Evolutionary conservation across 2,113 vertebrate genomes (phyloP).

Genomic region (Pachypanchax playfairii): DNA sequence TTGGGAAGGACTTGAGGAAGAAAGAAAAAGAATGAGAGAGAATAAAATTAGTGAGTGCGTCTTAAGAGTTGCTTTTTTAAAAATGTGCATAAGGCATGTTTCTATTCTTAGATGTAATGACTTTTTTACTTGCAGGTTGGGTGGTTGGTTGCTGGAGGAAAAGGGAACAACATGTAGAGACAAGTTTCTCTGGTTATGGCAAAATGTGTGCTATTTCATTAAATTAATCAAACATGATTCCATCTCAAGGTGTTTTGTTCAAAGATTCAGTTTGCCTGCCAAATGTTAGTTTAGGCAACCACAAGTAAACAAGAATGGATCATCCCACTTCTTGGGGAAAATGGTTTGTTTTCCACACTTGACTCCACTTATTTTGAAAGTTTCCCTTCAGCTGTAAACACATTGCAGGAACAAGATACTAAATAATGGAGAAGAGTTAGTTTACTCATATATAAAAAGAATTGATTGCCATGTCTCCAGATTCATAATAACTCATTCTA

Average conservation of each 20-base stretch:
- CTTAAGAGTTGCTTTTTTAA: constrained; percentile 54
- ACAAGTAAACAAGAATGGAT: constrained; percentile 71
- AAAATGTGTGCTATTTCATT: constrained; percentile 55
- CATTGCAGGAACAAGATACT: constrained; percentile 46
- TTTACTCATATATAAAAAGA: constrained; percentile 69
- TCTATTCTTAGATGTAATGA: constrained; percentile 65
- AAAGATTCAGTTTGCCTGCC: constrained; percentile 68
- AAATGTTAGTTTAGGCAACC: constrained; percentile 59
- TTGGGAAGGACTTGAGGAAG: constrained; percentile 72
- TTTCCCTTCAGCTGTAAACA: constrained; percentile 49
- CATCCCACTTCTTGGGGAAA: constrained; percentile 49
- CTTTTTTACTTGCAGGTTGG: constrained; percentile 44
- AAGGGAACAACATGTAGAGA: constrained; percentile 24
- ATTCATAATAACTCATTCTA: constrained; percentile 79
- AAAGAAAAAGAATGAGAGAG: constrained; percentile 64
- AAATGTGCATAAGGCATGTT: constrained; percentile 59
- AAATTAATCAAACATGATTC: constrained; percentile 64
- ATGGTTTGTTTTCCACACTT: constrained; percentile 51
- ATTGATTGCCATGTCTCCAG: constrained; percentile 68
- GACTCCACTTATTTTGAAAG: constrained; percentile 38
- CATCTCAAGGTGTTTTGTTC: constrained; percentile 62
- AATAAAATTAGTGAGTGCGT: constrained; percentile 63
- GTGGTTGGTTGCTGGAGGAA: constrained; percentile 40
- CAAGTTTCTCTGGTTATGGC: constrained; percentile 34
- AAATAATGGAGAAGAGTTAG: constrained; percentile 63